A percentile compares a stretch with the other conserved stretches of the same genome.
Conservation (phyloP, 2,113 vertebrate genomes). For the Osmerus eperlanus region DNA sequence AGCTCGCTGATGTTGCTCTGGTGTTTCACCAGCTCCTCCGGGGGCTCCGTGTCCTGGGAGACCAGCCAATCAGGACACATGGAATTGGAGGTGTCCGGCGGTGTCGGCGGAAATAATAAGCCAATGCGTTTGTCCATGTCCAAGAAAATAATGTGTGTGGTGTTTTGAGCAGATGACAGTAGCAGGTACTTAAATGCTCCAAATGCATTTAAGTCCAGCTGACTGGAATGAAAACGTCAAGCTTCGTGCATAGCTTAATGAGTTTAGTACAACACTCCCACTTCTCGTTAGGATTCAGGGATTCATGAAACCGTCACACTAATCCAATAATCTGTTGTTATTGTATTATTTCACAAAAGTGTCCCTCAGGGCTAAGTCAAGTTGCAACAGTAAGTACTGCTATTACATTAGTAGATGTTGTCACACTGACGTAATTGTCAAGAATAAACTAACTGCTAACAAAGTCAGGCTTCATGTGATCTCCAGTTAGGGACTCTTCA, state of each 20-base stretch:
- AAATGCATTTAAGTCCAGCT: slow-evolving; percentile 37
- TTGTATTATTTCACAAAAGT: slow-evolving; percentile 37
- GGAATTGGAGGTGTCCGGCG: slow-evolving; percentile 24
- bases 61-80: slow-evolving; percentile 51
- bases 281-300: slow-evolving; percentile 31
- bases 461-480: not conserved
- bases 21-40: slow-evolving; percentile 85
- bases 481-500: slow-evolving; percentile 39
- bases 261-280: slow-evolving; percentile 48
- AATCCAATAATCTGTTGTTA: not conserved
- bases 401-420: not conserved
- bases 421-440: not conserved
- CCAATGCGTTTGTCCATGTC: not conserved
- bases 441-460: not conserved
- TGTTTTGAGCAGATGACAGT: not conserved
- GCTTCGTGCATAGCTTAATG: slow-evolving; percentile 43
- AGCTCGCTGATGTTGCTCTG: slow-evolving; percentile 91
- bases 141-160: too few relatives aligned
- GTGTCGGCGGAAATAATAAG: not conserved
- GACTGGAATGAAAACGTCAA: not conserved
- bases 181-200: slow-evolving; percentile 24
- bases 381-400: not conserved
- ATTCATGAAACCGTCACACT: not conserved
- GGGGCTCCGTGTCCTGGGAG: slow-evolving; percentile 71
- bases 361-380: slow-evolving; percentile 6